Evolutionary conservation across 2,113 vertebrate species (phyloP), one percentile per base, ranked within the genome.

Genomic region (Gymnocephalus cernua): DNA sequence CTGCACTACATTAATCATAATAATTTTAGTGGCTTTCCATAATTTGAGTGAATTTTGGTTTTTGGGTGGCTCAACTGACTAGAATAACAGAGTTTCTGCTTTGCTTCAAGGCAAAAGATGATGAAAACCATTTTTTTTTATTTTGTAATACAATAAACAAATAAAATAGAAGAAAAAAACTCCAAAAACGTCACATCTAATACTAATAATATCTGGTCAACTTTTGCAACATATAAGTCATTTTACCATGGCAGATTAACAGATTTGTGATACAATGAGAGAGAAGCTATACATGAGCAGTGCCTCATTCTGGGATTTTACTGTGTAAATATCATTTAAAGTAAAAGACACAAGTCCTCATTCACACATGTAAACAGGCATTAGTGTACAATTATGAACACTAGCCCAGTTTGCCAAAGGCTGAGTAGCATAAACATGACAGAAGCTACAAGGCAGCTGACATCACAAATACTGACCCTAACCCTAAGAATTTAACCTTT

Each of bases 1-100:
- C 47, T 53, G 32, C 18, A 45, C 9, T 25, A 47, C 25, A 66
- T 32, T n/a, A 29, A 56, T 47, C 35, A 12, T 6, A 32, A 21
- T 14, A 9, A 15, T 1, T 21, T 51, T 16, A 35, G 21, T 58
- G 19, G 15, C 41, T 29, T 45, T 45, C 18, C 21, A 25, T 13
- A 2, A n/a, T 56, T 45, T 45, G n/a, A 45, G 59, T 63, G 16
- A 29, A 50, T 67, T 57, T 71, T 72, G 41, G 27, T 74, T 63
- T 41, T 41, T 11, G 38, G 38, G 38, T 35, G 13, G 12, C 29
- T 48, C 25, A 19, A 18, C 13, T 38, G 16, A 58, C 54, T 14
- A 59, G 13, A 48, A 27, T 4, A 32, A 67, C 19, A n/a, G n/a
- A 25, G 32, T 10, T n/a, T 15, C n/a, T 13, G 71, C 27, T 51